These are phyloP conservation scores for Torymus auratus DNA, from an alignment of 2,888 invertebrate species.

Conservation along the genomic window DNA sequence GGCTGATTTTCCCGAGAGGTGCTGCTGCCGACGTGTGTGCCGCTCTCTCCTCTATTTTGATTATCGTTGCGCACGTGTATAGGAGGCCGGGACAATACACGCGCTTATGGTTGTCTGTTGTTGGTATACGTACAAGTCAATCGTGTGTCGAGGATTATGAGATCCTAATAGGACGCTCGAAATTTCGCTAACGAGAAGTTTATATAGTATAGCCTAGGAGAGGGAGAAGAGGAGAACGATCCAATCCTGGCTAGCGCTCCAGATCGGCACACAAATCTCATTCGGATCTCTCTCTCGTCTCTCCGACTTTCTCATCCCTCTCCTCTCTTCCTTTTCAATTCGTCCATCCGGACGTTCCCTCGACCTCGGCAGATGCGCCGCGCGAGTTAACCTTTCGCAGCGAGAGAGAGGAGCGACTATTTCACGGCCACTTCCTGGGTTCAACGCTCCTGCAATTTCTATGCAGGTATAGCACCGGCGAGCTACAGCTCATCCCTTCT, in stretches of 20 bases:
- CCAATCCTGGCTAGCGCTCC: not conserved
- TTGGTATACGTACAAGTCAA: constrained; percentile 21
- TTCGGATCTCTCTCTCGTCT: constrained; percentile 28
- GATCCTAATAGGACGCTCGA: too few relatives aligned
- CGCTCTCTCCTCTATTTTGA: constrained; percentile 30
- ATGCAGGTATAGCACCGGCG: constrained; percentile 63
- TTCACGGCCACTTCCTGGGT: constrained; percentile 75
- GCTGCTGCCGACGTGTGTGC: too few relatives aligned
- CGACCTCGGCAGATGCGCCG: constrained; percentile 58
- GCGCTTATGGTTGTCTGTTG: not conserved
- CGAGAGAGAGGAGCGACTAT: constrained; percentile 68
- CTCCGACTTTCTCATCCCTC: constrained; percentile 32
- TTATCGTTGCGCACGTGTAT: constrained; percentile 37
- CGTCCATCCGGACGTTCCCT: constrained; percentile 51
- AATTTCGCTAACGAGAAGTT: too few relatives aligned
- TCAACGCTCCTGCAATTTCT: constrained; percentile 73
- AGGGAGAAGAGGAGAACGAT: too few relatives aligned
- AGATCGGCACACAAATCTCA: not conserved
- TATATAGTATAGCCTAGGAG: too few relatives aligned
- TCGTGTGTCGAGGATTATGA: constrained; percentile 12
- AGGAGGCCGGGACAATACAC: constrained; percentile 21
- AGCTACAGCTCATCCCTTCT: constrained; percentile 29
- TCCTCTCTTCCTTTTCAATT: constrained; percentile 50
- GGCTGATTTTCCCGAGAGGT: constrained; percentile 28
- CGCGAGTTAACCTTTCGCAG: constrained; percentile 70